Evolutionary conservation across 2,797 vertebrate species (phyloP), one percentile per base, ranked within the genome.

Genomic region (Passerculus sandwichensis): DNA sequence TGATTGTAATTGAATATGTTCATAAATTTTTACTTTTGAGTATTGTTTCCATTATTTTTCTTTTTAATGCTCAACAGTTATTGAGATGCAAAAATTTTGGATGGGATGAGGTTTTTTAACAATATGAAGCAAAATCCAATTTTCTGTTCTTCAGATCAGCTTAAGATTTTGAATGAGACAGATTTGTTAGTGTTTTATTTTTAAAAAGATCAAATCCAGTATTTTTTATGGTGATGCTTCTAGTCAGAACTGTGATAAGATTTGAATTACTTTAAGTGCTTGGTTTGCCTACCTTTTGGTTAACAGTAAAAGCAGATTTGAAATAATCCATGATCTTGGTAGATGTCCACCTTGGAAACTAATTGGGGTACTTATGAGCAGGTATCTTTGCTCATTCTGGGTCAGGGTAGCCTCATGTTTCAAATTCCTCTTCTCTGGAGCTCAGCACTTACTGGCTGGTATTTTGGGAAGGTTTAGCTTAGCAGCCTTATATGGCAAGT

Each of bases 361-460:
- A 27, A 36, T 27, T 0, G 0, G 27, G 5, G 61, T 61, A 44
- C 30, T 87, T 8, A 10, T 13, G 10, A 62, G 21, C 18, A 48
- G 50, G 11, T 85, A 26, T 57, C 22, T 70, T 62, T 40, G 23
- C 64, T 72, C 25, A 13, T 75, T 89, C 26, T 87, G 50, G 42
- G 30, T 60, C 66, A 36, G 0, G 1, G 17, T 32, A 57, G 38
- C n/a, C 17, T 91, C 20, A 2, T 61, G 18, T 75, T 91, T 88
- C 42, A 62, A 56, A 72, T 89, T 50, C 7, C 2, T 77, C 7
- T 40, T 73, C 19, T 71, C 32, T 64, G 51, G 56, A 84, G 15
- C 59, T 88, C 44, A 59, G 50, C 38, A 85, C 38, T 60, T 79
- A 38, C 29, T 75, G 47, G 21, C 36, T 76, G 34, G 26, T 89